Evolutionary conservation across 1,140 invertebrate species (phyloP).

Genomic region (Drosophila sucinea): DNA sequence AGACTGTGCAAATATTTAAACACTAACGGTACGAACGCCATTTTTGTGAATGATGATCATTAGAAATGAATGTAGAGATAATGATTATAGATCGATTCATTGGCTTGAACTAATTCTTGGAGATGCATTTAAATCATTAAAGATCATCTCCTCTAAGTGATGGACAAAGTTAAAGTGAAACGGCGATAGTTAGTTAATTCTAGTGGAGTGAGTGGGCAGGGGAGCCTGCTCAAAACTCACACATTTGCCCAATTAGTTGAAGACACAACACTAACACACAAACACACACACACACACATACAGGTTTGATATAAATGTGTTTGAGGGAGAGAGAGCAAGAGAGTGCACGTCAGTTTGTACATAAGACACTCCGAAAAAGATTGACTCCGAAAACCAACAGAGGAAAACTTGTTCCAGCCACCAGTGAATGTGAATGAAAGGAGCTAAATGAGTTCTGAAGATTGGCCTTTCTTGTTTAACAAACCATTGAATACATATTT

Average conservation of each 20-base stretch:
- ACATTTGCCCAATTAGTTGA: slow-evolving; percentile 73
- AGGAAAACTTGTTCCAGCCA: slow-evolving; percentile 12
- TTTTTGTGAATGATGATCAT: slow-evolving; percentile 35
- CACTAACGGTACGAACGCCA: slow-evolving; percentile 45
- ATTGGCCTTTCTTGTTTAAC: no score
- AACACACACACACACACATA: slow-evolving; percentile 35
- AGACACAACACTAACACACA: slow-evolving; percentile 35
- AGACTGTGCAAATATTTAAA: slow-evolving; percentile 72
- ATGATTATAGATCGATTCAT: slow-evolving; percentile 43
- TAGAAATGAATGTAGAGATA: not conserved
- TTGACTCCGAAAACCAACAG: slow-evolving; percentile 41
- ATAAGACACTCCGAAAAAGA: slow-evolving; percentile 49
- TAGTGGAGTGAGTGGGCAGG: slow-evolving; percentile 1
- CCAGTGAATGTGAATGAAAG: slow-evolving; percentile 9
- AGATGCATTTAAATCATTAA: slow-evolving; percentile 57
- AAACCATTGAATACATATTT: no score
- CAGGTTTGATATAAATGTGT: slow-evolving; percentile 1
- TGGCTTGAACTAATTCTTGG: slow-evolving; percentile 44
- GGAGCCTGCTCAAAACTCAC: slow-evolving; percentile 47
- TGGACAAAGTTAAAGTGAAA: slow-evolving; percentile 17
- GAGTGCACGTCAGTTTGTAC: slow-evolving; percentile 18
- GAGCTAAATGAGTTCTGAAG: not conserved
- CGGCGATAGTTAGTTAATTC: slow-evolving; percentile 21
- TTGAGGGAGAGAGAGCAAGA: not conserved
- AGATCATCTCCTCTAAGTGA: slow-evolving; percentile 28